Conservation (phyloP, 2,888 invertebrate genomes). For the Pycnomerus fuliginosus region DNA sequence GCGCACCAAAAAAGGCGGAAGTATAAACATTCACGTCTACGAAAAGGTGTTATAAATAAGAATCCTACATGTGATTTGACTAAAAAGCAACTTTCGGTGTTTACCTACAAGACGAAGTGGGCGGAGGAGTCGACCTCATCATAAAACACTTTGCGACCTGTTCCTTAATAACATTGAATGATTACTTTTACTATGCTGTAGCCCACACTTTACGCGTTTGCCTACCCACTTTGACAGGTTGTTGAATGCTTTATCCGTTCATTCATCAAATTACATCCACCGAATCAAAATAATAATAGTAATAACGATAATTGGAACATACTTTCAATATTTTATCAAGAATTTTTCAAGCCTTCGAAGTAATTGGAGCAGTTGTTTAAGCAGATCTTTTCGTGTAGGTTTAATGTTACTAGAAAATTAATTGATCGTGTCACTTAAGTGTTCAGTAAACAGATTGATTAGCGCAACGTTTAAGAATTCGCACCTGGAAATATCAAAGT, state of each 20-base stretch:
- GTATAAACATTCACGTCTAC: too few species aligned
- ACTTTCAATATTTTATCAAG: not conserved
- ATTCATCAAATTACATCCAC: constrained; percentile 9
- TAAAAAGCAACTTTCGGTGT: constrained; percentile 20
- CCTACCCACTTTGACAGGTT: constrained; percentile 19
- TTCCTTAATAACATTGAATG: constrained; percentile 18
- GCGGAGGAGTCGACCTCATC: constrained; percentile 19
- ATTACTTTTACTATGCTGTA: constrained; percentile 18
- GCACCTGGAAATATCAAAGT: too few species aligned
- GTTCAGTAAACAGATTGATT: too few species aligned
- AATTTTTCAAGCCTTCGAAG: constrained; percentile 1
- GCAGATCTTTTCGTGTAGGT: constrained; percentile 10
- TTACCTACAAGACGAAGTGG: constrained; percentile 15
- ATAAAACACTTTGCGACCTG: constrained; percentile 16
- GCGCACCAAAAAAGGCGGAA: too few species aligned
- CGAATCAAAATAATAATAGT: too few species aligned
- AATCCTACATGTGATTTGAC: constrained; percentile 21
- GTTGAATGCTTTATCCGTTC: constrained; percentile 17
- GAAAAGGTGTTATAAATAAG: constrained; percentile 16
- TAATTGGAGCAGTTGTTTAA: constrained; percentile 10
- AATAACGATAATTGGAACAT: too few species aligned
- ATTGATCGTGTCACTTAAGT: too few species aligned
- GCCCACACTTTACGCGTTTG: constrained; percentile 17
- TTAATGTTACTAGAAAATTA: constrained; percentile 13
- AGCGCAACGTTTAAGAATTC: too few species aligned